Conservation (phyloP, 2,113 vertebrate species). For the Platanista minor region DNA sequence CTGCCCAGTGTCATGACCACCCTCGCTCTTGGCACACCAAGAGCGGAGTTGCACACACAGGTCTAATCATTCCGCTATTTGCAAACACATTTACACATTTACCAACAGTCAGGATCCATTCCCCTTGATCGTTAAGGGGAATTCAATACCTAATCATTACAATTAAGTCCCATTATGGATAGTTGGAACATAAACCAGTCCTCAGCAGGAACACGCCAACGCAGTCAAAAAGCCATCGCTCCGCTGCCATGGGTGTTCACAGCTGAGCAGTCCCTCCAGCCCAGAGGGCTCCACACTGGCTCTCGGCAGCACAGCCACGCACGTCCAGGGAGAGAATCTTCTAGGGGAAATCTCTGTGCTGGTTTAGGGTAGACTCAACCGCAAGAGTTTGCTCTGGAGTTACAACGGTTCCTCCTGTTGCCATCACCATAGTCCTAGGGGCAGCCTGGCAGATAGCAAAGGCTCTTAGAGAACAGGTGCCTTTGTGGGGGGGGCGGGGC, state of each 20-base stretch:
- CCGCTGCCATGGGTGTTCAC: accelerated
- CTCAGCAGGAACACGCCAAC: accelerated
- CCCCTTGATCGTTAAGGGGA: conserved; percentile 46
- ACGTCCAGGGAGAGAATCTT: not conserved
- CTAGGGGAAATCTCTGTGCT: not conserved
- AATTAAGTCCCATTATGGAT: conserved; percentile 52
- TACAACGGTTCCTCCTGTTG: accelerated
- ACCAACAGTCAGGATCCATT: conserved; percentile 41
- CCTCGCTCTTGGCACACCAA: not conserved
- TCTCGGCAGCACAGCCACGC: not conserved
- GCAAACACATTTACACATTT: conserved; percentile 58
- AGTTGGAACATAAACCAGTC: not conserved
- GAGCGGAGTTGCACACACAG: not conserved
- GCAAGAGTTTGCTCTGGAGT: not conserved
- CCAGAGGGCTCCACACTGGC: not conserved
- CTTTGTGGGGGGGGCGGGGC: not conserved
- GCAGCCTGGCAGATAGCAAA: not conserved
- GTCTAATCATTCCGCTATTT: not conserved
- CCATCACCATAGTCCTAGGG: accelerated
- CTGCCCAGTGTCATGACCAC: not conserved
- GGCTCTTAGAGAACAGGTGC: not conserved
- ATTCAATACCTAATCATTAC: conserved; percentile 65
- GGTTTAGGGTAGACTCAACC: not conserved
- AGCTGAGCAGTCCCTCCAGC: not conserved
- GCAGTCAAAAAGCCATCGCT: not conserved